Evolutionary conservation across 2,113 vertebrate species (phyloP), one percentile per base, ranked within the genome.

Genomic region (Enhydra lutris): DNA sequence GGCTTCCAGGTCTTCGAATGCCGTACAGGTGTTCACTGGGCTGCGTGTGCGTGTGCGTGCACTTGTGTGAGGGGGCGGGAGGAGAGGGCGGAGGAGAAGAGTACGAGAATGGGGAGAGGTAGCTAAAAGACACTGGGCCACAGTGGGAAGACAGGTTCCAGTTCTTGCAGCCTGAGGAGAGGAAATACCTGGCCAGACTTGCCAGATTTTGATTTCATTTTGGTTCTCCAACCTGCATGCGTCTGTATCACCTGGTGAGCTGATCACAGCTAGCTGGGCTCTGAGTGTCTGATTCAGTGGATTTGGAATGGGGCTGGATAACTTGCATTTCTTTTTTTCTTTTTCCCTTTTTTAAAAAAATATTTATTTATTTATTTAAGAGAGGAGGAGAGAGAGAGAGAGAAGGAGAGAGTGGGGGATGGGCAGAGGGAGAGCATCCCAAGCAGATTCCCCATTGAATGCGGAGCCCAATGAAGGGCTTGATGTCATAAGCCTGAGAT

Each of bases 31-130:
- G 29, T 89, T 90, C 26, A 17, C 55, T 24, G 65, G 23, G 57
- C 34, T 47, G 13, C 14, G 18, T 34, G 63, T 24, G 47, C 6
- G 23, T 29, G n/a, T 13, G n/a, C 36, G 14, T 29, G 34, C 7
- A 12, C 23, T 0, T 18, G 31, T n/a, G 39, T 34, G 95, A 2
- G 21, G 12, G 13, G 42, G 3, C 7, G 2, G 11, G 31, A 11
- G 7, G 36, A 13, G 36, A 31, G 31, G 29, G 17, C 2, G 9
- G 4, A 24, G 11, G 61, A 63, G 39, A 15, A 34, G 61, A 24
- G 24, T 26, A 39, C 34, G 18, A 69, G 20, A 52, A 59, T 2
- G 21, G 55, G 21, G 36, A 50, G 39, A 21, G 21, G 24, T 4
- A 24, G 57, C 69, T 26, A 29, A 55, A 20, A 7, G 76, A 81